Evolutionary conservation across 1,140 invertebrate species (phyloP).

Genomic region (Octopus sinensis): DNA sequence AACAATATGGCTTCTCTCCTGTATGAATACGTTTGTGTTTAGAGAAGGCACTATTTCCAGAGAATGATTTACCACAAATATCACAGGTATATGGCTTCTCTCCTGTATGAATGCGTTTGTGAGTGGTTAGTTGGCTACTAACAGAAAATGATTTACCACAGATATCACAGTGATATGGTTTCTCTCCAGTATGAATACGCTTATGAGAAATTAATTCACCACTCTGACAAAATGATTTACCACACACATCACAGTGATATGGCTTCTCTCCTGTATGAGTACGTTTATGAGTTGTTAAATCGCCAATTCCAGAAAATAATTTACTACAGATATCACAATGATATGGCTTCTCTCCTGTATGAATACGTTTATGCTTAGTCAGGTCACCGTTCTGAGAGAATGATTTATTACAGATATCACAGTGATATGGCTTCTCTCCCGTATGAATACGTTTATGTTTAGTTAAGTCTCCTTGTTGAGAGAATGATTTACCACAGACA

Average conservation of each 20-base stretch:
- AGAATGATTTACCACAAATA: neutral
- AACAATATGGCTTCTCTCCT: neutral
- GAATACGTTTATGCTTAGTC: too few species aligned
- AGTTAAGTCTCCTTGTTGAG: neutral
- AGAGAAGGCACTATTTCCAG: neutral
- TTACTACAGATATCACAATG: too few species aligned
- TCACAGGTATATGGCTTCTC: neutral
- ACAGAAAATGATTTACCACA: conserved; percentile 28
- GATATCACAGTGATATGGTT: conserved; percentile 23
- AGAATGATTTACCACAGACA: neutral
- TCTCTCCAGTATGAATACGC: neutral
- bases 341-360: too few species aligned
- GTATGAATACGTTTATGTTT: too few species aligned
- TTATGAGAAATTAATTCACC: neutral
- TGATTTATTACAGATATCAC: too few species aligned
- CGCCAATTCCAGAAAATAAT: too few species aligned
- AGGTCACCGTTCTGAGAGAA: too few species aligned
- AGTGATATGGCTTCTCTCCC: too few species aligned
- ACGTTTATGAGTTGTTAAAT: conserved; percentile 9
- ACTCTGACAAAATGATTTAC: conserved; percentile 31
- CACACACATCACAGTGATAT: conserved; percentile 14
- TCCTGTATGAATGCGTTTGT: neutral
- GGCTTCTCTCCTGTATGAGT: neutral
- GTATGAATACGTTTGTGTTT: neutral
- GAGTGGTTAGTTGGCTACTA: conserved; percentile 31